A percentile compares a stretch with the other conserved stretches of the same genome.
These are phyloP conservation scores for Diarsia mendica DNA, from an alignment of 2,888 invertebrate species.

Conservation along the genomic window DNA sequence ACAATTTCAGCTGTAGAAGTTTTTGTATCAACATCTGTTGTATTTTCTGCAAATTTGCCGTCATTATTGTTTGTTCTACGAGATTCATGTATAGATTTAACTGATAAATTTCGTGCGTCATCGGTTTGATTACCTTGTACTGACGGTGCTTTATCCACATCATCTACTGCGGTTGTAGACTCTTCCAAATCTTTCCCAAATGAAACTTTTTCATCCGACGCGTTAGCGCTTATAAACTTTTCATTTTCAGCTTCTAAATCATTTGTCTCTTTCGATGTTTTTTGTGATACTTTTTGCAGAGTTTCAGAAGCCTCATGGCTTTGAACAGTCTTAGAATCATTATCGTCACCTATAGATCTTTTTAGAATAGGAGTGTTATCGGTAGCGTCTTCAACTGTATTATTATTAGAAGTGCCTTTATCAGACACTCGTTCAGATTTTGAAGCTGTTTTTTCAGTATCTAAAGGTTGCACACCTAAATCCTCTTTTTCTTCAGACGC, in stretches of 20 bases:
- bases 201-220: neutral
- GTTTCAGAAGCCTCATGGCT: slow-evolving; percentile 27
- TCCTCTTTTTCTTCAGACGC: slow-evolving; percentile 39
- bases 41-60: neutral
- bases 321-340: neutral
- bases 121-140: slow-evolving; percentile 8
- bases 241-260: neutral
- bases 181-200: neutral
- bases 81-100: slow-evolving; percentile 29
- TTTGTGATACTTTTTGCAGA: slow-evolving; percentile 1
- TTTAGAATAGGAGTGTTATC: slow-evolving; percentile 34
- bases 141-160: neutral
- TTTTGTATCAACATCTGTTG: neutral
- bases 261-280: neutral
- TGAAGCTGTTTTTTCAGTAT: slow-evolving; percentile 45
- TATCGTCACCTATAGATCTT: slow-evolving; percentile 24
- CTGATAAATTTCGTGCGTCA: slow-evolving; percentile 57
- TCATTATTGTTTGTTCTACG: slow-evolving; percentile 20
- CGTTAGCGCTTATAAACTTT: neutral
- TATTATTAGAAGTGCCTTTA: slow-evolving; percentile 14
- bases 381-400: slow-evolving; percentile 14
- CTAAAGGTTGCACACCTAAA: slow-evolving; percentile 52
- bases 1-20: neutral
- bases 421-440: slow-evolving; percentile 15
- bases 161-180: neutral